Evolutionary conservation across 2,113 vertebrate species (phyloP).

Genomic region (Callochromis pleurospilus): DNA sequence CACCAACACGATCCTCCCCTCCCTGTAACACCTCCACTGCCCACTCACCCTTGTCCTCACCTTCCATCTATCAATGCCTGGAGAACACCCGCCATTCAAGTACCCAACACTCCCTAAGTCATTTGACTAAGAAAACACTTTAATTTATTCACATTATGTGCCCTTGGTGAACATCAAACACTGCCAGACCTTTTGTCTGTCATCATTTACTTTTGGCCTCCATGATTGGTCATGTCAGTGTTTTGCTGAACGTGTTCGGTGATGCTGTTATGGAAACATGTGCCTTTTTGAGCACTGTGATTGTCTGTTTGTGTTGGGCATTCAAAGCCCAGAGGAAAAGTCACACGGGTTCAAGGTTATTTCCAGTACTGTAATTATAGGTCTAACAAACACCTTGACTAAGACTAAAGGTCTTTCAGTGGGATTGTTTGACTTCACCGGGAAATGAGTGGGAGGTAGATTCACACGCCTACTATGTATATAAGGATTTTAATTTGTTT

Average conservation of each 20-base stretch:
- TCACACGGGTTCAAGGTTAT: conserved; percentile 5
- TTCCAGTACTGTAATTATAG: conserved; percentile 14
- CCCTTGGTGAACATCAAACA: conserved; percentile 6
- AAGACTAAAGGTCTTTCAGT: not conserved
- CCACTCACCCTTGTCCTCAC: conserved; percentile 46
- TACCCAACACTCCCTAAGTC: conserved; percentile 28
- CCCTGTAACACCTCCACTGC: not conserved
- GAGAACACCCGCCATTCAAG: conserved; percentile 32
- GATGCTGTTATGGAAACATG: conserved; percentile 18
- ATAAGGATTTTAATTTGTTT: not conserved
- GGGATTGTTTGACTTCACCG: not conserved
- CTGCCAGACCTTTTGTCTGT: conserved; percentile 36
- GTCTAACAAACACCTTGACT: not conserved
- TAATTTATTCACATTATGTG: conserved; percentile 59
- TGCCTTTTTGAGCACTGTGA: conserved; percentile 12
- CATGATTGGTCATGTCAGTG: conserved; percentile 37
- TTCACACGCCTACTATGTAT: not conserved
- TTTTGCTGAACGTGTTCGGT: not conserved
- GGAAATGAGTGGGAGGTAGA: not conserved
- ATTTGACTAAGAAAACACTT: conserved; percentile 53
- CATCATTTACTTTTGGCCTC: conserved; percentile 18
- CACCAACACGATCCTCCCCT: not conserved
- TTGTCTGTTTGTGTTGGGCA: conserved; percentile 35
- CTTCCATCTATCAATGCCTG: conserved; percentile 53
- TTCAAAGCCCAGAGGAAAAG: conserved; percentile 15